Evolutionary conservation across 2,797 vertebrate species (phyloP).

Genomic region (Silurus aristotelis): DNA sequence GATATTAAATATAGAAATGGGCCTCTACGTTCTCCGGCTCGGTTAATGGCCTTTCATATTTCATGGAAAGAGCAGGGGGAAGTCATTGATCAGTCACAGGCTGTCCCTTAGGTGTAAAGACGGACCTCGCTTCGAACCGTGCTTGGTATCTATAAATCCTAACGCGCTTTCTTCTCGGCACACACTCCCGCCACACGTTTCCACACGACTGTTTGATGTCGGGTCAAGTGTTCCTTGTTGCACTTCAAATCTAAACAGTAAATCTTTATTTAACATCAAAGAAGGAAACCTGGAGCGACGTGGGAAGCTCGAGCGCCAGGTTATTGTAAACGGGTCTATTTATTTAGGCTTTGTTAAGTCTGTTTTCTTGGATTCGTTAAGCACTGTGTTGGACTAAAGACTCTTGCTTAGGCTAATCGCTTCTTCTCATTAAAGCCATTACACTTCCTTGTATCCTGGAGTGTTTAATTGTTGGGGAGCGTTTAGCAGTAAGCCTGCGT

Average conservation of each 20-base stretch:
- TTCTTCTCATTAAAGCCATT: constrained; percentile 14
- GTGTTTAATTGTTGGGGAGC: constrained; percentile 33
- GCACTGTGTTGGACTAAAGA: background rate
- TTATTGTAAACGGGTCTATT: background rate
- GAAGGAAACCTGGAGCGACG: background rate
- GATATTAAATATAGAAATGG: constrained; percentile 72
- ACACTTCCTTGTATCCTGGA: background rate
- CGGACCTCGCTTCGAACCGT: constrained; percentile 43
- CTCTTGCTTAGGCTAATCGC: background rate
- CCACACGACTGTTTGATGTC: constrained; percentile 22
- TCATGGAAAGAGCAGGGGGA: constrained; percentile 70
- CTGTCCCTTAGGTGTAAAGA: constrained; percentile 50
- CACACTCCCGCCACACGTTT: constrained; percentile 15
- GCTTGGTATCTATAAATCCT: constrained; percentile 34
- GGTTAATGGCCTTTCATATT: constrained; percentile 79
- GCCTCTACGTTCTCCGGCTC: constrained; percentile 70
- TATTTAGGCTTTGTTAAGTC: constrained; percentile 11
- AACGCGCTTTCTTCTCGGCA: constrained; percentile 8
- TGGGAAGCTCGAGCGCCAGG: background rate
- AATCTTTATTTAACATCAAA: constrained; percentile 11
- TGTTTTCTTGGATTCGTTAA: background rate
- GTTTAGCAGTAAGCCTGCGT: background rate
- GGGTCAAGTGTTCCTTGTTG: constrained; percentile 31
- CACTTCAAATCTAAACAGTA: constrained; percentile 28
- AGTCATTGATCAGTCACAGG: constrained; percentile 72